Evolutionary conservation across 2,888 invertebrate species (phyloP), one percentile per base, ranked within the genome.

Genomic region (Fabriciana adippe): DNA sequence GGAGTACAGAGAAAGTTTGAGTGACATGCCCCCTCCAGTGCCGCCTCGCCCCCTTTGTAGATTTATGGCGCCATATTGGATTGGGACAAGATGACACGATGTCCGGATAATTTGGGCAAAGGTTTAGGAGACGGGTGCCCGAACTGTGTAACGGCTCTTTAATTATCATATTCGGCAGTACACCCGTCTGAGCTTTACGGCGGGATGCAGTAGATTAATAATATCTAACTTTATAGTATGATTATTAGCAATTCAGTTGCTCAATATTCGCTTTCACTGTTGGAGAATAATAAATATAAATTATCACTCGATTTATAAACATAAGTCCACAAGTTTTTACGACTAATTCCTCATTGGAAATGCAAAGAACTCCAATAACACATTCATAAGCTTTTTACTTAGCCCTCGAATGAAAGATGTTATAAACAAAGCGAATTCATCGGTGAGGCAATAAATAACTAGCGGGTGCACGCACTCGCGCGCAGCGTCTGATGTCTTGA

Each of bases 31-130:
- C 92, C 90, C 82, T 84, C 82, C 80, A 81, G 79, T 73, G 80
- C 85, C 85, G 78, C 81, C 81, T 84, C 81, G 84, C 83, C 79
- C 87, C 81, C 70, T 78, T 75, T 79, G 83, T 91, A 90, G 92
- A 92, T 92, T 92, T 92, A 92, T 89, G 90, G 89, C 92, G 92
- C 92, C 92, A 92, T 92, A 92, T 92, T 92, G 92, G 92, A 92
- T 92, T 90, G 92, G 92, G 92, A 92, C 92, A 92, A 92, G 92
- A 92, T 92, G 92, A 92, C 92, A 91, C 91, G 87, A 86, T 89
- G 90, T 89, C 83, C 88, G 92, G 92, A 92, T 92, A 92, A 92
- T 92, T 92, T 92, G 92, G 92, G 91, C 90, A 90, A 89, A 90
- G 89, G 90, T 87, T 87, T 90, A 89, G 88, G 90, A 90, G 91